Conservation (phyloP, 1,140 invertebrate genomes). For the Pentalonia nigronervosa region DNA sequence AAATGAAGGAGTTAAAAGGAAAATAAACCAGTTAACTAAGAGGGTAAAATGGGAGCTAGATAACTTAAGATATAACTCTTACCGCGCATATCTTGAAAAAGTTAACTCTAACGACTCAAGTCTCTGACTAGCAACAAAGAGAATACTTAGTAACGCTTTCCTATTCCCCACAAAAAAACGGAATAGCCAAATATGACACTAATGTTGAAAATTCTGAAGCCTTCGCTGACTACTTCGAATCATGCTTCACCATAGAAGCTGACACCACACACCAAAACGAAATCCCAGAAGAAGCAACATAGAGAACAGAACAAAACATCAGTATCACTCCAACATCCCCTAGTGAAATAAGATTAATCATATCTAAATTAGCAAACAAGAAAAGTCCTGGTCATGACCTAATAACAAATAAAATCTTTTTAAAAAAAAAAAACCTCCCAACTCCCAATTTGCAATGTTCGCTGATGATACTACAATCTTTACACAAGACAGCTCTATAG, state of each 20-base stretch:
- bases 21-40: background rate
- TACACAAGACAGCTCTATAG: background rate
- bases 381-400: conserved; percentile 63
- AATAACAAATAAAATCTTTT: conserved; percentile 60
- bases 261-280: background rate
- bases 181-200: background rate
- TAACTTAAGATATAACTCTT: background rate
- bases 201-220: background rate
- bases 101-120: background rate
- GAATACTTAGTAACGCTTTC: background rate
- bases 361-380: background rate
- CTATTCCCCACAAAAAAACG: background rate
- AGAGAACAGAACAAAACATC: background rate
- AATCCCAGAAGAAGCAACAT: background rate
- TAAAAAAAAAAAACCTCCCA: no score
- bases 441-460: conserved; percentile 55
- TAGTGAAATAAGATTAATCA: background rate
- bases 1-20: background rate
- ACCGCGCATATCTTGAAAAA: background rate
- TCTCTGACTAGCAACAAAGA: background rate
- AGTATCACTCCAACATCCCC: background rate
- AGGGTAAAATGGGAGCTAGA: conserved; percentile 9
- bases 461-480: conserved; percentile 10
- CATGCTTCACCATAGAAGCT: background rate
- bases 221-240: background rate